phyloP scores from a whole-genome alignment of 2,113 vertebrate species.

The Terrapene triunguis region DNA sequence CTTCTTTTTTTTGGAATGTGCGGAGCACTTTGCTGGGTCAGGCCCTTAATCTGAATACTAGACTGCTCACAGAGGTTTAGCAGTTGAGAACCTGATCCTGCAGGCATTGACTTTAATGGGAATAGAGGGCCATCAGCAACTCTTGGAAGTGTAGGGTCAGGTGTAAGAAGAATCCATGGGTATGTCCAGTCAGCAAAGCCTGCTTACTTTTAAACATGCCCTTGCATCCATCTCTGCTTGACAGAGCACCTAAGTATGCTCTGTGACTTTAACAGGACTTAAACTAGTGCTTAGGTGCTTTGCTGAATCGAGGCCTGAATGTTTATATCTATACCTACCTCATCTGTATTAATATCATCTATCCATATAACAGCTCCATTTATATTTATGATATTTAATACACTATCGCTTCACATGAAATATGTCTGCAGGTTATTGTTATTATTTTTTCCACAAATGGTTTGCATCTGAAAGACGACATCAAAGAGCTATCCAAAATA shows the following conservation, averaged over 20 bases:
- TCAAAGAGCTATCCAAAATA: conserved; percentile 51
- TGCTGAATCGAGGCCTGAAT: not conserved
- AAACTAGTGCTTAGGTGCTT: not conserved
- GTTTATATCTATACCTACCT: not conserved
- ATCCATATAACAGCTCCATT: not conserved
- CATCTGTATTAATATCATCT: not conserved
- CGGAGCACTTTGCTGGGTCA: not conserved
- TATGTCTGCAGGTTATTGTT: not conserved
- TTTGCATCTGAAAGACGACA: conserved; percentile 15
- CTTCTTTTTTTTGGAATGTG: not conserved
- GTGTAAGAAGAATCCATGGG: not conserved
- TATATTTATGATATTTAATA: not conserved
- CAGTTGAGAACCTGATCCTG: not conserved
- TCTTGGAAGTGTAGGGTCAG: not conserved
- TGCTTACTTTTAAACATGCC: not conserved
- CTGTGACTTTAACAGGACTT: not conserved
- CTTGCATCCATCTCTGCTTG: not conserved
- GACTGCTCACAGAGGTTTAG: accelerated
- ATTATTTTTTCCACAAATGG: not conserved
- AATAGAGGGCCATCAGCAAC: not conserved
- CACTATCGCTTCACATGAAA: not conserved
- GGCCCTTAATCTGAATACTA: not conserved
- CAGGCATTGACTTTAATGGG: not conserved
- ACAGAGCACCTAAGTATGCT: not conserved
- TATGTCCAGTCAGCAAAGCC: not conserved